Conservation (phyloP, 1,140 invertebrate species). For the Papilio machaon region DNA sequence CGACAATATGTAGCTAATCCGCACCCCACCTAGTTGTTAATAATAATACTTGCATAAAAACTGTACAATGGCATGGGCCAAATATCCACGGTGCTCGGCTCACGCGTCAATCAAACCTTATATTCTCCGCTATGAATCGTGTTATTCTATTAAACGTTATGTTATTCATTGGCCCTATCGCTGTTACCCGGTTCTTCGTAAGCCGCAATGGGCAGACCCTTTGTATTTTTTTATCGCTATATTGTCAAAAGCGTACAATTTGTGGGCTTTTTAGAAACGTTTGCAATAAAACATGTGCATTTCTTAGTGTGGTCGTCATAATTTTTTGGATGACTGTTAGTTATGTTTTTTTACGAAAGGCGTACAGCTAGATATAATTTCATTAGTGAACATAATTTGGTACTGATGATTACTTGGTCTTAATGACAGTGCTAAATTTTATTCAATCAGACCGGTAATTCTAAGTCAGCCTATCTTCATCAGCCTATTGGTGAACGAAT, state of each 20-base stretch:
- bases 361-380: neutral
- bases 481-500: no score
- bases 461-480: no score
- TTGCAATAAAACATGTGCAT: constrained; percentile 9
- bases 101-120: constrained; percentile 77
- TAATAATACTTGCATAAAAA: constrained; percentile 71
- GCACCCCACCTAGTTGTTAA: constrained; percentile 60
- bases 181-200: constrained; percentile 54
- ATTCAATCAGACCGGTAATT: no score
- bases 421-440: no score
- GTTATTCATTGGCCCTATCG: constrained; percentile 76
- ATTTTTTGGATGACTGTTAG: neutral
- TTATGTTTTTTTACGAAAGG: neutral
- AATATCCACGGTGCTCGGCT: constrained; percentile 65
- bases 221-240: constrained; percentile 57
- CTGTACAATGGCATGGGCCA: constrained; percentile 58
- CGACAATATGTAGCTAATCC: constrained; percentile 65
- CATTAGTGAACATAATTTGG: no score
- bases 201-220: constrained; percentile 52
- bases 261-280: neutral
- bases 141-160: constrained; percentile 73
- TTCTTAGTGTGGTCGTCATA: neutral
- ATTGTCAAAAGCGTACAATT: constrained; percentile 44
- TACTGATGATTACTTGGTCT: no score
- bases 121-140: constrained; percentile 62